Evolutionary conservation across 2,888 invertebrate species (phyloP), one percentile per base, ranked within the genome.

Genomic region (Silvanus unidentatus): DNA sequence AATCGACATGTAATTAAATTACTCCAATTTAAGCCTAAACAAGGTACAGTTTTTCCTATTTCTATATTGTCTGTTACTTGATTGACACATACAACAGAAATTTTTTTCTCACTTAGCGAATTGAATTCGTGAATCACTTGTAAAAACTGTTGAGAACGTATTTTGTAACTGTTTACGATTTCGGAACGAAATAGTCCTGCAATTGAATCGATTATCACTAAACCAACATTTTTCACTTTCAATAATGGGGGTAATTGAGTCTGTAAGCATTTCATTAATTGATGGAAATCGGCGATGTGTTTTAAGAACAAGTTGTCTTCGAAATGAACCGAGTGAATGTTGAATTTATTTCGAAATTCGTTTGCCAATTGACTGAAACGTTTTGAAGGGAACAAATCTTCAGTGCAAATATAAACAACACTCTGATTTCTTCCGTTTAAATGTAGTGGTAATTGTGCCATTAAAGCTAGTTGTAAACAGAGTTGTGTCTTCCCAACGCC

Each of bases 401-500:
- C 89, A 1, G 90, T 90, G 59, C 83, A 84, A 55, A 90, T 82
- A 59, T 85, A 89, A 11, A 85, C 77, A 40, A 79, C 79, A 14
- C 22, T 5, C 8, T 22, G 22, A 5, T 22, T 8, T 22, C 8
- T 22, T 22, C 82, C 83, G 22, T 80, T 79, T 39, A 65, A 67
- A 54, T 61, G 54, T 35, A 41, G 36, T 1, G 79, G 75, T 49
- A 78, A 68, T 69, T 87, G 87, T 48, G 79, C 80, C 46, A 77
- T 77, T 13, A 86, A 70, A 28, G 82, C 77, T 16, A 86, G 67
- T 69, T 88, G 88, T 40, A 91, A 71, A 53, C 82, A 84, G 35
- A 90, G 63, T 66, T 91, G 91, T 0, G 89, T 89, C 74, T 91
- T 91, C 4, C 90, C 90, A 57, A 79, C 77, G 11, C 86, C 86